These are phyloP conservation scores for Ctenodactylus gundi DNA, from an alignment of 2,113 vertebrate species.

Conservation along the genomic window DNA sequence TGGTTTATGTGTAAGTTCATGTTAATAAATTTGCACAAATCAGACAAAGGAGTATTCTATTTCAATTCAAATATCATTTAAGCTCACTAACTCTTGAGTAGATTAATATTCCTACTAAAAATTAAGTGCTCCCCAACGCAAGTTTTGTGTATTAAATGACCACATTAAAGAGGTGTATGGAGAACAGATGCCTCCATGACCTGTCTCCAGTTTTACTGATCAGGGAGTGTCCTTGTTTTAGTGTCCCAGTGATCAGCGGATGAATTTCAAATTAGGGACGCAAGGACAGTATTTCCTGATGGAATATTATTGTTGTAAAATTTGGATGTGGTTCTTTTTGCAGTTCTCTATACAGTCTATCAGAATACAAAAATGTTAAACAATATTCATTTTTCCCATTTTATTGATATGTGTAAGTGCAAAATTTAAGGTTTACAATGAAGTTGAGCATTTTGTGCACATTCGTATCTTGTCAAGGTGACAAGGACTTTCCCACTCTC, in stretches of 20 bases:
- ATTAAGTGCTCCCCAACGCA: constrained; percentile 66
- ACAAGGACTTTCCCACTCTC: no score
- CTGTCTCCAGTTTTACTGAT: constrained; percentile 70
- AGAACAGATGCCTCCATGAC: constrained; percentile 72
- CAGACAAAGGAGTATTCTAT: constrained; percentile 60
- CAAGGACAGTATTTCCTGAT: constrained; percentile 36
- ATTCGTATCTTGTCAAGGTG: no score
- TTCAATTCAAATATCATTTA: constrained; percentile 69
- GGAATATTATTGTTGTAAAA: neutral
- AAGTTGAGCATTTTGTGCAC: no score
- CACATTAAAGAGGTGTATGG: constrained; percentile 74
- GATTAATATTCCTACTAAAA: constrained; percentile 76
- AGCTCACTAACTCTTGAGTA: constrained; percentile 63
- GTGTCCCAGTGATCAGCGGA: constrained; percentile 43
- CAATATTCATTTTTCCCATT: neutral
- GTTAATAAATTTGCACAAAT: constrained; percentile 62
- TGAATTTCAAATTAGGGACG: constrained; percentile 66
- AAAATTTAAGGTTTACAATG: no score
- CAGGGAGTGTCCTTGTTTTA: constrained; percentile 70
- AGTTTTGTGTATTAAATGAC: constrained; percentile 68
- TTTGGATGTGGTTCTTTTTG: neutral
- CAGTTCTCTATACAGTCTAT: neutral
- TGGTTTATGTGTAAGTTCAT: neutral
- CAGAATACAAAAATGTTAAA: neutral
- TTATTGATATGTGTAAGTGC: no score